Percentiles rank a stretch among this genome's conserved stretches.
phyloP scores from a whole-genome alignment of 2,113 vertebrate genomes.

The Tragelaphus buxtoni region DNA sequence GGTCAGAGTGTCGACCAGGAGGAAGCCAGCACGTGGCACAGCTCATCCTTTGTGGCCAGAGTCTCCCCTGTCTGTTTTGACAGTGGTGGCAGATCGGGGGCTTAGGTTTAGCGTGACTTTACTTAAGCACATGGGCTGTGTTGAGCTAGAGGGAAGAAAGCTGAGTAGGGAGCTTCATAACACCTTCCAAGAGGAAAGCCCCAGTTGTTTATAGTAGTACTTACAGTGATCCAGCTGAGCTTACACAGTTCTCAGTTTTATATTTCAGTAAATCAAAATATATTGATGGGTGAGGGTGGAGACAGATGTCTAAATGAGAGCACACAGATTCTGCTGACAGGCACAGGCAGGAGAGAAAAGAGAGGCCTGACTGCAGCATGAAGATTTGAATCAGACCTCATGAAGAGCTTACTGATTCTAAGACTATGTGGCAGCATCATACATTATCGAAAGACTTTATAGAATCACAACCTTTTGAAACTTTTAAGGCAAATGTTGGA shows the following conservation, averaged over 20 bases:
- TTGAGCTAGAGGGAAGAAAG: slow-evolving; percentile 34
- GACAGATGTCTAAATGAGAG: slow-evolving; percentile 56
- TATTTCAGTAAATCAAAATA: slow-evolving; percentile 63
- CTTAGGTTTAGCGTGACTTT: neutral
- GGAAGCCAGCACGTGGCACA: neutral
- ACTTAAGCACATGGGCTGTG: slow-evolving; percentile 11
- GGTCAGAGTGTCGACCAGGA: neutral
- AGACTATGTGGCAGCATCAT: neutral
- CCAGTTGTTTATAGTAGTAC: slow-evolving; percentile 49
- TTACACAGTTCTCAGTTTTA: slow-evolving; percentile 36
- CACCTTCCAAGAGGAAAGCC: slow-evolving; percentile 25
- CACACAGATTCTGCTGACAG: slow-evolving; percentile 26
- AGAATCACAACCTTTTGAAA: slow-evolving; percentile 20
- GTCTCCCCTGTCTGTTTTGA: neutral
- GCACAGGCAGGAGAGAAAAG: neutral
- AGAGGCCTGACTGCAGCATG: slow-evolving; percentile 8
- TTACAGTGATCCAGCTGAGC: slow-evolving; percentile 53
- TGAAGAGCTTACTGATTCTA: slow-evolving; percentile 19
- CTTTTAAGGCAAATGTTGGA: slow-evolving; percentile 17
- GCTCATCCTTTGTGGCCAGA: neutral
- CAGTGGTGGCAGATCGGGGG: neutral
- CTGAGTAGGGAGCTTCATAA: slow-evolving; percentile 22
- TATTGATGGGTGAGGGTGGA: slow-evolving; percentile 43
- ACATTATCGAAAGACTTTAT: neutral
- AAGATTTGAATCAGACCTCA: slow-evolving; percentile 35